A percentile compares a stretch with the other conserved stretches of the same genome.
Evolutionary conservation across 2,797 vertebrate genomes (phyloP).

Genomic region (Peromyscus attwateri): DNA sequence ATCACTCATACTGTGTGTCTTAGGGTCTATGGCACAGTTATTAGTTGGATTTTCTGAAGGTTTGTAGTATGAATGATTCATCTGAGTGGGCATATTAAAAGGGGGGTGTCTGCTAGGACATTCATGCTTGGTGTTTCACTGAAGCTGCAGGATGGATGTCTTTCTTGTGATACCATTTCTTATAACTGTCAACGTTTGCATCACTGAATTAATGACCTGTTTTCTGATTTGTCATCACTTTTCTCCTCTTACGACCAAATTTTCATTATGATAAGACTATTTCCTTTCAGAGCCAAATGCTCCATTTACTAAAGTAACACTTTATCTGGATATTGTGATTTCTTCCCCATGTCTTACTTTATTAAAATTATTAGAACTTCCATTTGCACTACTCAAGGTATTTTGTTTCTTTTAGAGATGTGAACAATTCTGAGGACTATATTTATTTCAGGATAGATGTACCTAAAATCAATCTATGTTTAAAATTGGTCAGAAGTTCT

Average conservation of each 20-base stretch:
- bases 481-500: neutral
- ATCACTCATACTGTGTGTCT: neutral
- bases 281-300: slow-evolving; percentile 56
- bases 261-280: slow-evolving; percentile 60
- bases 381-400: neutral
- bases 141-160: neutral
- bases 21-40: neutral
- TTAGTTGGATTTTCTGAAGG: neutral
- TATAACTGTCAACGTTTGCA: neutral
- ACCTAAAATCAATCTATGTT: neutral
- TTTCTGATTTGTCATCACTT: slow-evolving; percentile 60
- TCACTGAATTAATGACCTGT: neutral
- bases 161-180: neutral
- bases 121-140: neutral
- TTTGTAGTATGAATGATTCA: neutral
- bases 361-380: slow-evolving; percentile 18
- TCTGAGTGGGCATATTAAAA: neutral
- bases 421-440: neutral
- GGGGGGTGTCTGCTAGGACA: neutral
- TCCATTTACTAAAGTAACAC: slow-evolving; percentile 65
- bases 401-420: neutral
- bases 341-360: slow-evolving; percentile 8
- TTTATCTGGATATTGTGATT: slow-evolving; percentile 33
- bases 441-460: slow-evolving; percentile 47
- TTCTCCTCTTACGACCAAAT: neutral